These are phyloP conservation scores for Carollia perspicillata DNA, from an alignment of 2,113 vertebrate species.

Conservation along the genomic window DNA sequence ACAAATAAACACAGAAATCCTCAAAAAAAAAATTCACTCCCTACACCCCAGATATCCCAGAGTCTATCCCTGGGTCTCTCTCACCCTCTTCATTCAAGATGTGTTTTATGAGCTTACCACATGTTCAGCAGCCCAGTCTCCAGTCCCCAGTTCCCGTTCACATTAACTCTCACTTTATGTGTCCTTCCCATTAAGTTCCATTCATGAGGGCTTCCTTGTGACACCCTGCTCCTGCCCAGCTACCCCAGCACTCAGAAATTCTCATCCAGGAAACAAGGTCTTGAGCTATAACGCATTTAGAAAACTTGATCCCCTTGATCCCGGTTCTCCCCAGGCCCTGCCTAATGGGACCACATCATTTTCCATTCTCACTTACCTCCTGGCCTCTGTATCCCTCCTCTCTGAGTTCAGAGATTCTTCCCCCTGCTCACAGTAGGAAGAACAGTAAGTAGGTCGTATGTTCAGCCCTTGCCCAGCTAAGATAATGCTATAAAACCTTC, in stretches of 20 bases:
- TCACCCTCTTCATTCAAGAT: background rate
- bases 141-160: background rate
- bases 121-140: background rate
- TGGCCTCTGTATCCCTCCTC: background rate
- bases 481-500: background rate
- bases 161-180: background rate
- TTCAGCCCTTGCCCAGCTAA: background rate
- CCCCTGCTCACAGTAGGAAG: background rate
- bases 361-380: background rate
- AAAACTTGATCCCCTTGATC: conserved; percentile 27
- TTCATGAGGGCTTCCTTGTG: background rate
- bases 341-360: background rate
- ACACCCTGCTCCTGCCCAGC: background rate
- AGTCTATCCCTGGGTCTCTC: background rate
- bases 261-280: background rate
- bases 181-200: background rate
- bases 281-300: background rate
- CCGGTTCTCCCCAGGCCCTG: background rate
- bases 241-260: background rate
- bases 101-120: background rate
- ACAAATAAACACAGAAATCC: too few relatives aligned
- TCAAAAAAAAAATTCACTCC: background rate
- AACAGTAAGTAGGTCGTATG: background rate
- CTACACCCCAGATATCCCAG: background rate
- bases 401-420: background rate